A percentile compares a stretch with the other conserved stretches of the same genome.
Evolutionary conservation across 2,888 invertebrate species (phyloP).

Genomic region (Pardosa pseudoannulata): DNA sequence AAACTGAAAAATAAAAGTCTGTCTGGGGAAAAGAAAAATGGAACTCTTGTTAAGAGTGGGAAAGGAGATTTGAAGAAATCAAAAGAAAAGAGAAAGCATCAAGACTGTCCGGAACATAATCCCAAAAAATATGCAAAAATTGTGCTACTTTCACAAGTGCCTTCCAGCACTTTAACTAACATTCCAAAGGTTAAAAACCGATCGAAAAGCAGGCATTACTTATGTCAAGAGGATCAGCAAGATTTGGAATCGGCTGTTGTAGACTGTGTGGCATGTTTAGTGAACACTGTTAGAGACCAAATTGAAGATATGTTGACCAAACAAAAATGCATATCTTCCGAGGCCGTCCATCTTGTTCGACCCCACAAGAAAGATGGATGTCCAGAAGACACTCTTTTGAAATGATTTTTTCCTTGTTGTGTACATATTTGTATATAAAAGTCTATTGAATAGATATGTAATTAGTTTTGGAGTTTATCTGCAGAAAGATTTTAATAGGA

Average conservation of each 20-base stretch:
- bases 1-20: background rate
- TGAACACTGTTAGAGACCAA: conserved; percentile 58
- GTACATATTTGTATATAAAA: conserved; percentile 58
- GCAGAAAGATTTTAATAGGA: conserved; percentile 61
- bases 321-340: conserved; percentile 25
- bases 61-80: conserved; percentile 22
- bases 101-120: conserved; percentile 21
- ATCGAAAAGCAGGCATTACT: conserved; percentile 42
- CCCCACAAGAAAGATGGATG: background rate
- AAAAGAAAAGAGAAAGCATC: conserved; percentile 54
- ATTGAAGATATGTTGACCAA: conserved; percentile 22
- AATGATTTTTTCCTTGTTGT: conserved; percentile 20
- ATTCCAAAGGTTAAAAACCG: conserved; percentile 49
- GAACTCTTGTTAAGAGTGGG: conserved; percentile 9
- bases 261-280: conserved; percentile 57
- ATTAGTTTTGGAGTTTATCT: conserved; percentile 62
- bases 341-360: conserved; percentile 24
- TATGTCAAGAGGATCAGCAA: conserved; percentile 36
- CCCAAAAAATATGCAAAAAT: conserved; percentile 29
- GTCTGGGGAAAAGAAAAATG: conserved; percentile 44
- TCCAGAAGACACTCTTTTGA: background rate
- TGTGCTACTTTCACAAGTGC: background rate
- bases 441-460: conserved; percentile 54
- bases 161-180: conserved; percentile 27
- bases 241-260: conserved; percentile 59